Percentiles rank a stretch among this genome's conserved stretches.
Conservation (phyloP, 2,888 invertebrate species). For the Parochlus steinenii region DNA sequence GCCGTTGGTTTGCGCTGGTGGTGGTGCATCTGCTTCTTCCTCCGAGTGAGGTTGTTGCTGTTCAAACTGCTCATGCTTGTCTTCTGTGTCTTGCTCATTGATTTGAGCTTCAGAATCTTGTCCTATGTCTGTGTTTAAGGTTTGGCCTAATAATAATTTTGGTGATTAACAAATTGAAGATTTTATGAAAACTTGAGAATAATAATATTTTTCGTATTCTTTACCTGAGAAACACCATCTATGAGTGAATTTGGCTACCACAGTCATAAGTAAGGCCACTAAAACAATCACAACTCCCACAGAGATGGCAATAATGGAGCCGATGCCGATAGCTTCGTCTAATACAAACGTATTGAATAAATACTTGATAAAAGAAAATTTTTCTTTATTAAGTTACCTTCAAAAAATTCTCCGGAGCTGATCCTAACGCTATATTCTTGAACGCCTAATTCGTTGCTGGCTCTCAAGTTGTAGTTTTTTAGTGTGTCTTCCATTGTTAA, state of each 20-base stretch:
- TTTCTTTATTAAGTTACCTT: conserved; percentile 26
- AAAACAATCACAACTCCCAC: conserved; percentile 13
- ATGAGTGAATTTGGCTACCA: conserved; percentile 60
- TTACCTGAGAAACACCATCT: conserved; percentile 80
- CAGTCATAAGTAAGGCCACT: conserved; percentile 45
- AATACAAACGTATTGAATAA: conserved; percentile 15
- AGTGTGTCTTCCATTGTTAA: conserved; percentile 62
- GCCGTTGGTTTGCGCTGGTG: neutral
- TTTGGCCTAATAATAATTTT: conserved; percentile 5
- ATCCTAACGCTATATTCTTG: conserved; percentile 48
- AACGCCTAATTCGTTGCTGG: conserved; percentile 48
- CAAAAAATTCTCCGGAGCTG: conserved; percentile 48
- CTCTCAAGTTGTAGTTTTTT: conserved; percentile 46
- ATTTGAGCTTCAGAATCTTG: conserved; percentile 41
- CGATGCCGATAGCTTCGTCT: conserved; percentile 56
- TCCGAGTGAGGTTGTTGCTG: neutral
- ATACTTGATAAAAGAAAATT: neutral
- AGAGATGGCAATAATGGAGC: conserved; percentile 62
- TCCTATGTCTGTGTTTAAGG: conserved; percentile 5
- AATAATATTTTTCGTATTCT: conserved; percentile 24
- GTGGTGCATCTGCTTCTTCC: conserved; percentile 4
- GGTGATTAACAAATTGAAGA: neutral
- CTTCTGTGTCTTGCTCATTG: conserved; percentile 32
- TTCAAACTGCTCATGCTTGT: conserved; percentile 11
- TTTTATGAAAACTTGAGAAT: neutral